Evolutionary conservation across 2,888 invertebrate species (phyloP).

Genomic region (Heteropelma amictum): DNA sequence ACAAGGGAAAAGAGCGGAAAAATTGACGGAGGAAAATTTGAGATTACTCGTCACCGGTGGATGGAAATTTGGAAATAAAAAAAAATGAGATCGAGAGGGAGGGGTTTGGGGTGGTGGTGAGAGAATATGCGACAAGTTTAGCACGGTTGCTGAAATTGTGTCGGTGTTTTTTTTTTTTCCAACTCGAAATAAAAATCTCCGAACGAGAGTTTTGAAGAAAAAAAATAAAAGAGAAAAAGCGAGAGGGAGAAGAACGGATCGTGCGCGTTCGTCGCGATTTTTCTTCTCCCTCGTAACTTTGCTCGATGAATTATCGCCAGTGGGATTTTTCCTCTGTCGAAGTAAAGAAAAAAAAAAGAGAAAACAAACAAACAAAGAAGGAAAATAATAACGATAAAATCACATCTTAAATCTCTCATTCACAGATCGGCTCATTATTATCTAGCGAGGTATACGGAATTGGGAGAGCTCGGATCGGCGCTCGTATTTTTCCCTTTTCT

Average conservation of each 20-base stretch:
- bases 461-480: constrained; percentile 21
- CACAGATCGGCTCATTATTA: constrained; percentile 2
- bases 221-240: constrained; percentile 14
- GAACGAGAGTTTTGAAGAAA: not conserved
- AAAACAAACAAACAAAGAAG: no score
- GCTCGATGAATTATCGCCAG: no score
- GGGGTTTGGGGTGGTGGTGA: no score
- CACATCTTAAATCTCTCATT: constrained; percentile 8
- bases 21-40: not conserved
- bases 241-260: constrained; percentile 2
- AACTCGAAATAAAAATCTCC: no score
- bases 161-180: not conserved
- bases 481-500: no score
- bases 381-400: constrained; percentile 1
- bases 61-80: no score
- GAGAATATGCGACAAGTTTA: constrained; percentile 1
- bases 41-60: constrained; percentile 8
- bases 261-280: constrained; percentile 22
- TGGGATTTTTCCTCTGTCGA: no score
- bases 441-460: not conserved
- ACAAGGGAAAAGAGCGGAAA: not conserved
- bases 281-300: constrained; percentile 3
- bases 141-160: not conserved
- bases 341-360: not conserved
- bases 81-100: no score